Evolutionary conservation across 2,797 vertebrate genomes (phyloP), one percentile per base, ranked within the genome.

Genomic region (Brachyrhaphis roseni): DNA sequence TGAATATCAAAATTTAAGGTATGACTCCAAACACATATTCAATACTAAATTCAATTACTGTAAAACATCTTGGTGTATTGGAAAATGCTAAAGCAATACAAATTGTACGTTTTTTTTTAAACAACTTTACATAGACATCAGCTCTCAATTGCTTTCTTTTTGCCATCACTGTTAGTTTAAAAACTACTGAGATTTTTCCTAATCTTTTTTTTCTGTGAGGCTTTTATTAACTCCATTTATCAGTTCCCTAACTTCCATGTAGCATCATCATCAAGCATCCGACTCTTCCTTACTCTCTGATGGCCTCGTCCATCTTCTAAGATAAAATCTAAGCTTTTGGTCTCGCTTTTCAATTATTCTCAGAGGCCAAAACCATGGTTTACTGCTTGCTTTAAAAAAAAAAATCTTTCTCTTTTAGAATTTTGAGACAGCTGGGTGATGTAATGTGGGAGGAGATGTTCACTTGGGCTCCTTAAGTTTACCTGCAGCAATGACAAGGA

Each of bases 391-490:
- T n/a, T 28, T 43, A 59, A 70, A 18, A 76, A 18, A 76, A 68
- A 53, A 41, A 53, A 72, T 36, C 23, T 26, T 72, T 75, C 57
- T 71, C 36, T 73, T 23, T 81, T 1, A 11, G 34, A 59, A 20
- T 57, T n/a, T 55, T 82, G 70, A 15, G 72, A 62, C 62, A 74
- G 77, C 49, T 20, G 53, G 55, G 75, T 82, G 66, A 83, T 78
- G 18, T 83, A 81, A 57, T 18, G 72, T 66, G 62, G 36, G 36
- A 28, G 20, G 8, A 39, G 18, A 68, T 26, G 36, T 68, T 64
- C 78, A 41, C 78, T 45, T 72, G 1, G 57, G 79, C 55, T 80
- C 75, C 85, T 86, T 81, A 77, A 80, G 74, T 82, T 86, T 75
- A 26, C 53, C 26, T n/a, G 53, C 31, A 36, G 57, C 11, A 46